Evolutionary conservation across 2,888 invertebrate genomes (phyloP).

Genomic region (Abrostola triplasia): DNA sequence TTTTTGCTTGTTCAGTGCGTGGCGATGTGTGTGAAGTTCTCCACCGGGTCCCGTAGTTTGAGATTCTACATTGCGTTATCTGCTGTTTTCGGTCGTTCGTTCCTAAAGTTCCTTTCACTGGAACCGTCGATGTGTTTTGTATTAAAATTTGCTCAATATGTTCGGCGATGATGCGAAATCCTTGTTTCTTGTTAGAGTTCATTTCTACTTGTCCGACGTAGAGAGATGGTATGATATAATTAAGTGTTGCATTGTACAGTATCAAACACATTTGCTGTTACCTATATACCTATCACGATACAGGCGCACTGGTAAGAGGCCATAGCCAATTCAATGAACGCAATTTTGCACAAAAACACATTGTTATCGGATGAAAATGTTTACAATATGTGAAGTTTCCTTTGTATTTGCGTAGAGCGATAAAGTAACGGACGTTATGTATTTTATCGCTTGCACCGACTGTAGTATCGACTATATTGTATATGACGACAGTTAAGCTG

Average conservation of each 20-base stretch:
- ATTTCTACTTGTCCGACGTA: conserved; percentile 54
- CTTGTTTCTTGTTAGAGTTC: conserved; percentile 62
- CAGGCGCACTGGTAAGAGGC: conserved; percentile 59
- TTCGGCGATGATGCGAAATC: conserved; percentile 71
- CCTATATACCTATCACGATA: conserved; percentile 71
- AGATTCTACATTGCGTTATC: conserved; percentile 79
- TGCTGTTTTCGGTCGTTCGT: conserved; percentile 78
- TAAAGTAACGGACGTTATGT: conserved; percentile 51
- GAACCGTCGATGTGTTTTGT: conserved; percentile 75
- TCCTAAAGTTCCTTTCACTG: conserved; percentile 81
- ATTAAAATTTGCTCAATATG: conserved; percentile 84
- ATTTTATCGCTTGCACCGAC: conserved; percentile 71
- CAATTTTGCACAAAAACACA: conserved; percentile 73
- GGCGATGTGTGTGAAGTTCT: conserved; percentile 33
- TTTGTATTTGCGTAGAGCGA: conserved; percentile 55
- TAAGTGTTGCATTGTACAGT: conserved; percentile 57
- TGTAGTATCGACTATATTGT: conserved; percentile 71
- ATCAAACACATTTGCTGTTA: conserved; percentile 61
- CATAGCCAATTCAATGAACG: conserved; percentile 59
- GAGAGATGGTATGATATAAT: conserved; percentile 50
- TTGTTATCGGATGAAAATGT: conserved; percentile 56
- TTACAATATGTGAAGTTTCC: conserved; percentile 54
- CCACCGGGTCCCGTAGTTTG: conserved; percentile 62
- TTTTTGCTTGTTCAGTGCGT: conserved; percentile 43
- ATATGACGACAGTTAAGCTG: conserved; percentile 82